Evolutionary conservation across 1,140 invertebrate genomes (phyloP), one percentile per base, ranked within the genome.

Genomic region (Antheraea pernyi): DNA sequence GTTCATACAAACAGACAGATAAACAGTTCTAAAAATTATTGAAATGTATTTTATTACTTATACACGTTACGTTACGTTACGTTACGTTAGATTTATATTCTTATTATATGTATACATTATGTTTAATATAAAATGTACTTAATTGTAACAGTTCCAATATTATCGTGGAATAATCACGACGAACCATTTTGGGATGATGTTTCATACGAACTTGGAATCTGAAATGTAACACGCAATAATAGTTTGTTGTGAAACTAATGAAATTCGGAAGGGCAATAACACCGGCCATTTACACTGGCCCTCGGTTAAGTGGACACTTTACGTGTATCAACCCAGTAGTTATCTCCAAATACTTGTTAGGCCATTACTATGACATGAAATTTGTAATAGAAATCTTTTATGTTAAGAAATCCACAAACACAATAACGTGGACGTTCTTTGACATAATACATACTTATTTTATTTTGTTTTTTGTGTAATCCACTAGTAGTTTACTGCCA

Each of bases 251-350:
- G 63, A 58, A 68, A 65, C 68, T 70, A 76, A 72, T 67, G 72
- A 72, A 73, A 73, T 70, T 72, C 66, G 58, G 30, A 37, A 48
- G 37, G 48, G 63, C 64, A 64, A 65, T 65, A 65, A 71, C 11
- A 65, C 18, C 37, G 48, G 59, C 67, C 53, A 10, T 48, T 19
- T 63, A 59, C 61, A 59, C 39, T 8, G 48, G 42, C 53, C 42
- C 67, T 68, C 71, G 39, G 62, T 68, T 61, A 72, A 72, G 71
- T 72, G 66, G 67, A 59, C 58, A 64, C 58, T 72, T 64, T 72
- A 72, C 71, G 71, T 72, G 66, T 66, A 22, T 60, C 39, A 65
- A 48, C 66, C 30, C 66, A 53, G 19, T 53, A 59, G 59, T 65
- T 72, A 65, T 72, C 71, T 65, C 67, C 68, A 72, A 72, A 72